Conservation (phyloP, 1,140 invertebrate species). For the Pogonus chalceus region DNA sequence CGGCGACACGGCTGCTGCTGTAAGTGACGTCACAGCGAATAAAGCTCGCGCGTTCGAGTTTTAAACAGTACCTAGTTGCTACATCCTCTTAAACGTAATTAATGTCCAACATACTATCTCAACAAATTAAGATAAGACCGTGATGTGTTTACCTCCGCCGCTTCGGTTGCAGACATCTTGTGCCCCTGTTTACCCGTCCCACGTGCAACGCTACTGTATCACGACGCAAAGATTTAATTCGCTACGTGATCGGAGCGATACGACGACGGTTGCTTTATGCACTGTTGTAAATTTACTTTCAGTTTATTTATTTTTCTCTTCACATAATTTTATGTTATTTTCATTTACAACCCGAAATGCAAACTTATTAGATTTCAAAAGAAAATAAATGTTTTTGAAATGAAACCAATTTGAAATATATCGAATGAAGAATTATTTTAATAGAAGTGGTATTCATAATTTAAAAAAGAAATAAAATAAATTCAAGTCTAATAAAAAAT, state of each 20-base stretch:
- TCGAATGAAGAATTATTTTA: neutral
- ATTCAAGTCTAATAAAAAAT: neutral
- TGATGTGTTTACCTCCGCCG: neutral
- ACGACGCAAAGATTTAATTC: neutral
- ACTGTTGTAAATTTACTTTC: too few species aligned
- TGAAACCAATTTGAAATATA: too few species aligned
- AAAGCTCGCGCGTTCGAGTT: neutral
- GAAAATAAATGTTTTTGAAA: too few species aligned
- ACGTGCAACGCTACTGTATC: neutral
- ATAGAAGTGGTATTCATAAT: neutral
- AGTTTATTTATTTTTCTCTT: too few species aligned
- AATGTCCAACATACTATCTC: constrained; percentile 11
- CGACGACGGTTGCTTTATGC: neutral
- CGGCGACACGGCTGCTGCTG: too few species aligned
- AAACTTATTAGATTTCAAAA: too few species aligned
- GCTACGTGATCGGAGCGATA: neutral
- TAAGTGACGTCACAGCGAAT: neutral
- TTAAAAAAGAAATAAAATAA: constrained; percentile 2
- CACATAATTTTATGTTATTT: too few species aligned
- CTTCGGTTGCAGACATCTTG: neutral
- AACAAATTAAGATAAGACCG: constrained; percentile 8
- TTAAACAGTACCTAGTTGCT: neutral
- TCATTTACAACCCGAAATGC: too few species aligned
- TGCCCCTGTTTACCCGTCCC: neutral
- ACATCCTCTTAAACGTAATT: constrained; percentile 8